Conservation (phyloP, 2,888 invertebrate species). For the Heliconius ismenius region DNA sequence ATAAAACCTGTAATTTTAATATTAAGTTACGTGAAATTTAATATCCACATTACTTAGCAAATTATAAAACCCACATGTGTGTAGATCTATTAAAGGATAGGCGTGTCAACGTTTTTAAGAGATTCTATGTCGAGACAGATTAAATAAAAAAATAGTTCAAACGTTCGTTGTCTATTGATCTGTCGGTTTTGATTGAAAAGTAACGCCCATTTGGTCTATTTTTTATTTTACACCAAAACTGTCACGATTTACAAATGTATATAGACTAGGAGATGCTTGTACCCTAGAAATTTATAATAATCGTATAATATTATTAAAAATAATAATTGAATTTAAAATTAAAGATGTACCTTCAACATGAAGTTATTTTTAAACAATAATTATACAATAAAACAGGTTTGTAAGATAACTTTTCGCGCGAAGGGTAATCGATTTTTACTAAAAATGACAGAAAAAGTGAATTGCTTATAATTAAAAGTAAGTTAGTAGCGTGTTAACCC, state of each 20-base stretch:
- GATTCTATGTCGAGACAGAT: background rate
- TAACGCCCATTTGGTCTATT: constrained; percentile 35
- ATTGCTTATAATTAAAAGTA: constrained; percentile 35
- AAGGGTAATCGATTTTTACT: constrained; percentile 27
- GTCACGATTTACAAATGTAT: constrained; percentile 25
- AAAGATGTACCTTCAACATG: background rate
- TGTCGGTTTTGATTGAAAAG: constrained; percentile 39
- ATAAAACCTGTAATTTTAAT: no score
- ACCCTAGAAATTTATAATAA: background rate
- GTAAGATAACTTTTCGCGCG: constrained; percentile 19
- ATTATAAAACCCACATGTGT: constrained; percentile 4
- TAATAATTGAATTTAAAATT: constrained; percentile 6
- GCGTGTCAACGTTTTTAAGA: background rate
- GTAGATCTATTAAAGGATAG: background rate
- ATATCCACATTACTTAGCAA: background rate
- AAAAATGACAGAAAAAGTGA: constrained; percentile 23
- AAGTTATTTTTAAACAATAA: constrained; percentile 13
- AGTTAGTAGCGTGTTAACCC: constrained; percentile 34
- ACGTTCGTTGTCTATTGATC: constrained; percentile 37
- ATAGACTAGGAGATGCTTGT: no score
- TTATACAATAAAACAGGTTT: constrained; percentile 19
- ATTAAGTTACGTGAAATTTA: background rate
- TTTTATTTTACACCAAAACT: constrained; percentile 30
- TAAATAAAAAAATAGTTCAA: constrained; percentile 29
- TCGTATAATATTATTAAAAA: background rate